Base-by-base conservation (phyloP, 2,888 invertebrate genomes). In the Melanostoma mellinum region DNA sequence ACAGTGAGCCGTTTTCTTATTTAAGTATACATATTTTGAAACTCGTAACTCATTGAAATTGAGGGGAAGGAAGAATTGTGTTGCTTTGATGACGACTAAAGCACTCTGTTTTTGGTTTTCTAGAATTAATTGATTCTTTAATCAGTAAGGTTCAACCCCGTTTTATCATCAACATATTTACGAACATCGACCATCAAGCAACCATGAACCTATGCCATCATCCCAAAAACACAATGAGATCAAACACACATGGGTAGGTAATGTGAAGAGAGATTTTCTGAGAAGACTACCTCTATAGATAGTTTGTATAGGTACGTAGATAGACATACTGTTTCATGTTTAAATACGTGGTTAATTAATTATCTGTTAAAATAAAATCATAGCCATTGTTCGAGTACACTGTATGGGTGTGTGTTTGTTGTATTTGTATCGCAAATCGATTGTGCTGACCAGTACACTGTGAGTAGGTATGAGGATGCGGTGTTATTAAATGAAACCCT, bases 261-360 rank as follows among this genome's bases (percentile, higher is more conserved):
- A 56, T 63, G 20, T 30, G 20, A 63, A 3, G 44, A 20, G 20
- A 48, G 42, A 33, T 48, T 50, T 32, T 63, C 38, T 63, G 48
- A 4, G 36, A 32, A 63, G 48, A 38, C 33, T 36, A 48, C 20
- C 20, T 20, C 20, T 20, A 20, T 20, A 20, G 20, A 20, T 20
- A 20, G 20, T 20, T 20, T 20, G 20, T 44, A 53, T 5, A 40
- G 4, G 8, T 42, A 35, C 20, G 42, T 10, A 33, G 8, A 44
- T 46, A n/a, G 33, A 20, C 44, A 35, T 36, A 35, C 10, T 58
- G 69, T 65, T 65, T 42, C 52, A 71, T 71, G 68, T 61, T 81
- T 67, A 67, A 72, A 77, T 76, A 67, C 55, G 80, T 71, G 80
- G 80, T 68, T 81, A 81, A 81, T 81, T 81, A 76, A 81, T 81